Evolutionary conservation across 2,113 vertebrate species (phyloP), one percentile per base, ranked within the genome.

Genomic region (Tyrannus savana): DNA sequence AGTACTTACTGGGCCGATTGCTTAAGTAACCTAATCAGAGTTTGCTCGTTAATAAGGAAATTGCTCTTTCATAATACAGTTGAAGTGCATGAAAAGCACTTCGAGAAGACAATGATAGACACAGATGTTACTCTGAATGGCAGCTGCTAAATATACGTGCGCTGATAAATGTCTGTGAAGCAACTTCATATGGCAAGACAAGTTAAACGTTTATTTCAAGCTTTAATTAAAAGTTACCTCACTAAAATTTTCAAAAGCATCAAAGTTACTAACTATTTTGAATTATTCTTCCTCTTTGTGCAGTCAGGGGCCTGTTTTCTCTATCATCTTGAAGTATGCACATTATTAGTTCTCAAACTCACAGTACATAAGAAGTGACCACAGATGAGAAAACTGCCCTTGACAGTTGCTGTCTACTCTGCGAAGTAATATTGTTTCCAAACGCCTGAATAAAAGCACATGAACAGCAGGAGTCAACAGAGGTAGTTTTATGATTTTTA

Each of bases 91-190:
- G 82, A 85, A 90, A 90, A 94, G 74, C 91, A 27, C 62, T 93
- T 73, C 4, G 6, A 85, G 89, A 83, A 93, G 90, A 95, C 77
- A 87, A 76, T 93, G 84, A 93, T 55, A 91, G 94, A 87, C 78
- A 47, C 42, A 42, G 84, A 87, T 78, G 79, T 91, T 96, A 69
- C 33, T 60, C 64, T 92, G 84, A 95, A 86, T 86, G 88, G 95
- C 93, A 95, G 94, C 67, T 95, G 91, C 89, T 94, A 95, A 96
- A 96, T 92, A 84, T 95, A 95, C 19, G 53, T 46, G 69, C 11
- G 4, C 64, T 93, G 76, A 85, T 85, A 93, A 93, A 73, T 78
- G 88, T 74, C 93, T 93, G 59, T 41, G 52, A 93, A 85, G 84
- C 52, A 81, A 64, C 76, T 94, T 83, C 72, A 9, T 94, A 59